Evolutionary conservation across 2,797 vertebrate genomes (phyloP), one percentile per base, ranked within the genome.

Genomic region (Macroramphosus scolopax): DNA sequence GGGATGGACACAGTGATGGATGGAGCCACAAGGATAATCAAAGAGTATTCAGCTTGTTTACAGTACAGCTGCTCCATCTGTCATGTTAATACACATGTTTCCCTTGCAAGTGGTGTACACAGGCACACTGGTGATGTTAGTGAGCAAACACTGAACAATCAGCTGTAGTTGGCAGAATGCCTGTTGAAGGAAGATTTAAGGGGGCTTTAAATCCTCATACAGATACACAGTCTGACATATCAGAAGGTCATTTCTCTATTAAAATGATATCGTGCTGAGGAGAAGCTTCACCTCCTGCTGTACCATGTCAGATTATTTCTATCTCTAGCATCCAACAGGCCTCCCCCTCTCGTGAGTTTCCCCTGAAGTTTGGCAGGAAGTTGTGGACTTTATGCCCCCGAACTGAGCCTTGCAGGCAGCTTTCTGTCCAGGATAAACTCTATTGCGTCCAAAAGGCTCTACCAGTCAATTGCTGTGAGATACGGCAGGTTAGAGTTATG

Each of bases 11-110:
- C 5, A 10, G 25, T 6, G 20, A 12, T 29, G 28, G 11, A 10
- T 8, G 28, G 11, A 11, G 28, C 4, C 8, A 10, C 20, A 31
- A 56, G 35, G 12, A 43, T n/a, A 36, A 25, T 60, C 62, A 25
- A 60, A 62, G 62, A 60, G 54, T 51, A 20, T 35, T 40, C 22
- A 7, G 22, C 22, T 0, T 62, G 56, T 70, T 72, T 62, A 68
- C 46, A 35, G 40, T 42, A 10, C 32, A 18, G 51, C 63, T 26
- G 20, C 37, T 56, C 43, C 50, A 52, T 60, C 28, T 28, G 51
- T 53, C 58, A 49, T 22, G 8, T 20, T 53, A n/a, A n/a, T n/a
- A n/a, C 28, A 29, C 28, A 29, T 29, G 11, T 11, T 9, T 29
- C 4, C 28, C 3, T 22, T 8, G 8, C 11, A 8, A 8, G 28